A percentile compares a stretch with the other conserved stretches of the same genome.
These are phyloP conservation scores for Otis tarda DNA, from an alignment of 2,113 vertebrate genomes.

Conservation along the genomic window DNA sequence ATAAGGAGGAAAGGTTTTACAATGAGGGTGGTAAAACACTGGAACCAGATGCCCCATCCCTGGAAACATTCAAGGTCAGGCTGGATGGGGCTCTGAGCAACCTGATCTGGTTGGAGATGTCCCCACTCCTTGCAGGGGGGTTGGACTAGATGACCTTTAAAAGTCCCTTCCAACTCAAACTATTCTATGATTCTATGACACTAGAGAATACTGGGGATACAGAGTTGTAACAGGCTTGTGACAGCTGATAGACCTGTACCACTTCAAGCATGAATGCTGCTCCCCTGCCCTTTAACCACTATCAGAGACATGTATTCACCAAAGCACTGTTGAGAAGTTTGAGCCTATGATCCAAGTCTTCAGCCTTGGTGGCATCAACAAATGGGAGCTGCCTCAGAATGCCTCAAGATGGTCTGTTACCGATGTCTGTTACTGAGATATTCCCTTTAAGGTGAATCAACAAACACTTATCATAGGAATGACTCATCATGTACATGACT, in stretches of 20 bases:
- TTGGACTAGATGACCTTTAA: too few species aligned
- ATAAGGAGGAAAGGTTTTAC: too few species aligned
- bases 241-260: neutral
- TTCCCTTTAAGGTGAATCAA: neutral
- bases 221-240: neutral
- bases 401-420: neutral
- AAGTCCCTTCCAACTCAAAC: too few species aligned
- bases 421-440: neutral
- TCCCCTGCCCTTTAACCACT: neutral
- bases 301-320: neutral
- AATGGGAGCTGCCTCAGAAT: neutral
- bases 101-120: too few species aligned
- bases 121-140: too few species aligned
- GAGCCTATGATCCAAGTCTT: neutral
- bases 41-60: too few species aligned
- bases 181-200: neutral
- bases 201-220: neutral
- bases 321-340: neutral
- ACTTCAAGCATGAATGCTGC: neutral
- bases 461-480: neutral
- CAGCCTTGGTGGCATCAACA: neutral
- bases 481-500: neutral
- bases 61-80: too few species aligned
- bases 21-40: too few species aligned
- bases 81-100: too few species aligned